Base-by-base conservation (phyloP, 2,888 invertebrate genomes). In the Aricia artaxerxes region DNA sequence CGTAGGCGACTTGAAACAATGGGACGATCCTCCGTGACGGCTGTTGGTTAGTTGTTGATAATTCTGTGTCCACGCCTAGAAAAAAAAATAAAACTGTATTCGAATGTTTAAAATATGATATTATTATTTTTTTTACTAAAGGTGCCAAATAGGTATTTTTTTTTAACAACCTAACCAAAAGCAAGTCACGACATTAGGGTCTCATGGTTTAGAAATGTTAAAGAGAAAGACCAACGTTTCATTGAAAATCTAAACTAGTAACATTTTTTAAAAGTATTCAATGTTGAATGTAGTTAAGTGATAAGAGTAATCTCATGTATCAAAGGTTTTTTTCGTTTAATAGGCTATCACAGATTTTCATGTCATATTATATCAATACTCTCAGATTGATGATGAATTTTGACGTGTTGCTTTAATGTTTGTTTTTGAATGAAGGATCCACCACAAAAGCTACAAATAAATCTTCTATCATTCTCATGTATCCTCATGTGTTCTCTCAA, bases 1-100 rank as follows among this genome's bases (percentile, higher is more conserved):
- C 94, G 85, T 94, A 94, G 79, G 88, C 88, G 81, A 94, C 94
- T 91, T 94, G 94, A 85, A 94, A 94, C 81, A 94, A 86, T 80
- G 94, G 94, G 85, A 92, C 88, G 82, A 92, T 87, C 85, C 87
- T 87, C 86, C 87, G 85, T 85, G 84, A 81, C 78, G 83, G 85
- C 85, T 81, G 86, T 87, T 84, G 85, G 81, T 82, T 85, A 83
- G 83, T 84, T 84, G 82, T 83, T 80, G 83, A 78, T 82, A 83
- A 83, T 84, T 85, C 82, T 81, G 85, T 83, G 86, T 88, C 87
- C 87, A 84, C 82, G 86, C 93, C 93, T 94, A 94, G 92, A 94
- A 93, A 92, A 87, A 92, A 87, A 91, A 87, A 91, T 80, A 86
- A 35, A 83, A 86, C 82, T 81, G 82, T 84, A 82, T 11, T 85